Evolutionary conservation across 2,113 vertebrate species (phyloP).

Genomic region (Antigone vipio): DNA sequence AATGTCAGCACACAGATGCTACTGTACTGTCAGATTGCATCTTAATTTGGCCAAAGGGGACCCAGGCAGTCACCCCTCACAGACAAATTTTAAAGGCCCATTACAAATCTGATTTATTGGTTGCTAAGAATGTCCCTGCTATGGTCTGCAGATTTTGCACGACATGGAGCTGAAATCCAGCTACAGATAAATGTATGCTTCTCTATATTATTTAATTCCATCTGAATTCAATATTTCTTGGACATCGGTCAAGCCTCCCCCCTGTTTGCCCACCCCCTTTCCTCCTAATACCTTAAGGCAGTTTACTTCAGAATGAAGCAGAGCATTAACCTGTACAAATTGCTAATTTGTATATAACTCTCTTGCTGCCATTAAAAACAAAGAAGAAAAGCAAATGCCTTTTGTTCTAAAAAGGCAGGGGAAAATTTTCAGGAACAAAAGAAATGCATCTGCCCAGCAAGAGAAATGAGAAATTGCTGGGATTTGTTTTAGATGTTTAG

Average conservation of each 20-base stretch:
- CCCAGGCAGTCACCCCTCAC: constrained; percentile 63
- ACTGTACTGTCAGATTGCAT: constrained; percentile 68
- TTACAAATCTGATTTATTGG: constrained; percentile 66
- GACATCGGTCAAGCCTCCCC: not conserved
- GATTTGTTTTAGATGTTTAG: constrained; percentile 23
- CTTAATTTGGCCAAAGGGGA: constrained; percentile 73
- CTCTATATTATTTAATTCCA: constrained; percentile 35
- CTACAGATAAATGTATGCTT: constrained; percentile 49
- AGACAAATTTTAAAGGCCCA: constrained; percentile 69
- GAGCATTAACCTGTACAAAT: constrained; percentile 66
- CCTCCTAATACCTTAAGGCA: constrained; percentile 59
- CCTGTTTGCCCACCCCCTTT: not conserved
- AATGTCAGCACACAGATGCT: constrained; percentile 77
- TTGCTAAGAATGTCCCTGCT: constrained; percentile 43
- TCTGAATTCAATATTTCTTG: constrained; percentile 56
- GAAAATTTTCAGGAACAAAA: constrained; percentile 72
- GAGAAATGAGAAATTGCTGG: constrained; percentile 25
- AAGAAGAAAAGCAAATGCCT: not conserved
- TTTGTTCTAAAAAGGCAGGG: constrained; percentile 67
- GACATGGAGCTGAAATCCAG: constrained; percentile 49
- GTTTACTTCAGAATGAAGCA: constrained; percentile 69
- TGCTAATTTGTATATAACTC: constrained; percentile 51
- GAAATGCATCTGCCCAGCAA: constrained; percentile 54
- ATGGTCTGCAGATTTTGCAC: constrained; percentile 39
- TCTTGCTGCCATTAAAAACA: not conserved